Base-by-base conservation (phyloP, 1,140 invertebrate genomes). In the Rhynchophorus ferrugineus region DNA sequence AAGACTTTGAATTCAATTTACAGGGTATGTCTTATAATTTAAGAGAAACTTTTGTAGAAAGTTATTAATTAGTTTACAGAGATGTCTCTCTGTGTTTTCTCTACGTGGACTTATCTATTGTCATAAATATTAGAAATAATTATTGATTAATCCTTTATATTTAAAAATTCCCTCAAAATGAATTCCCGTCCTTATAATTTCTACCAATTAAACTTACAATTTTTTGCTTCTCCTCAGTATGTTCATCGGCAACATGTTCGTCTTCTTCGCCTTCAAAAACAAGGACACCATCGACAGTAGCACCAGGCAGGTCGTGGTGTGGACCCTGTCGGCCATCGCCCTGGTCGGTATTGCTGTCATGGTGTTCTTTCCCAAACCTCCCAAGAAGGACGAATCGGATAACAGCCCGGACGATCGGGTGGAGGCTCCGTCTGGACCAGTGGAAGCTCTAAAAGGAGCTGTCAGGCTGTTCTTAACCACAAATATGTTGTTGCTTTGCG, bases 211-310 rank as follows among this genome's bases (percentile, higher is more conserved):
- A n/a, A n/a, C n/a, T n/a, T n/a, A n/a, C n/a, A n/a, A n/a, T n/a
- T n/a, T 24, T 34, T 14, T 29, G n/a, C 3, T 24, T 16, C 14
- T 29, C 81, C 84, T 57, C 77, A 90, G 92, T 63, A 81, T 95
- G 71, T 86, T 97, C 65, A 81, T 91, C 61, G 94, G 95, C 39
- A 98, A 98, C 66, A 73, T 93, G 6, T 96, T 95, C 71, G 91
- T 96, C 7, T 95, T 83, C 70, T 89, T 91, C 64, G 80, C 84
- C 67, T 94, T 97, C 69, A 81, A 84, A 76, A 86, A 85, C 41
- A 76, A 83, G 69, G 68, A 77, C 0, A 72, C 75, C 11, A 81
- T 88, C 2, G 82, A 88, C 44, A 61, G 67, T 46, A 66, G 71
- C 3, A 87, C 81, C 0, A 72, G 90, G 7, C 79, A 73, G 33